Percentiles rank a stretch among this genome's conserved stretches.
These are phyloP conservation scores for Aurelia sp. DNA, from an alignment of 30 jellyfish, hydroid and myxozoan genomes.

Conservation along the genomic window DNA sequence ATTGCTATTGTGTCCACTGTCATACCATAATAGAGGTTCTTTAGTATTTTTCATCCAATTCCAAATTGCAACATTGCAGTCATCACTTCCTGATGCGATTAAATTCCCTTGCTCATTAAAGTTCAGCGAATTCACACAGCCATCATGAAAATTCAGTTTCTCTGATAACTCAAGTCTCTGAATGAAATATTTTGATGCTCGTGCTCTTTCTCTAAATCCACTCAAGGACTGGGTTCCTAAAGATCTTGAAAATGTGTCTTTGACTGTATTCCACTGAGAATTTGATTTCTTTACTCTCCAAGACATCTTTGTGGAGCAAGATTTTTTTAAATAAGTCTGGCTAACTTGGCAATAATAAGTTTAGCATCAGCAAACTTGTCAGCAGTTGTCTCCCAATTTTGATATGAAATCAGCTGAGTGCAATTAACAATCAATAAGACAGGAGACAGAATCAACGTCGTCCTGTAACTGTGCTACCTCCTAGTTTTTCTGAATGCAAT, in stretches of 20 bases:
- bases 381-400: too few relatives aligned
- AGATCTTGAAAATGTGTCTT: slow-evolving; percentile 36
- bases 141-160: slow-evolving; percentile 79
- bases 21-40: slow-evolving; percentile 76
- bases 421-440: too few relatives aligned
- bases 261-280: slow-evolving; percentile 41
- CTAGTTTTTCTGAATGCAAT: too few relatives aligned
- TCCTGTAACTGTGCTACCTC: too few relatives aligned
- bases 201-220: slow-evolving; percentile 61
- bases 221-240: slow-evolving; percentile 44
- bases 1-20: slow-evolving; percentile 95
- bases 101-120: slow-evolving; percentile 84
- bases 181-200: slow-evolving; percentile 62
- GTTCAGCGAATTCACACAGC: slow-evolving; percentile 90
- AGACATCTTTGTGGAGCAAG: not conserved
- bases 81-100: slow-evolving; percentile 96
- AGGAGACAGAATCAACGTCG: too few relatives aligned
- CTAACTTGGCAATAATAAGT: too few relatives aligned
- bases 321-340: too few relatives aligned
- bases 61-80: slow-evolving; percentile 88
- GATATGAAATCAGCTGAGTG: too few relatives aligned
- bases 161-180: slow-evolving; percentile 62
- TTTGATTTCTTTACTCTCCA: not conserved
- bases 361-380: too few relatives aligned
- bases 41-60: slow-evolving; percentile 74